Evolutionary conservation across 2,113 vertebrate species (phyloP), one percentile per base, ranked within the genome.

Genomic region (Leucopsar rothschildi): DNA sequence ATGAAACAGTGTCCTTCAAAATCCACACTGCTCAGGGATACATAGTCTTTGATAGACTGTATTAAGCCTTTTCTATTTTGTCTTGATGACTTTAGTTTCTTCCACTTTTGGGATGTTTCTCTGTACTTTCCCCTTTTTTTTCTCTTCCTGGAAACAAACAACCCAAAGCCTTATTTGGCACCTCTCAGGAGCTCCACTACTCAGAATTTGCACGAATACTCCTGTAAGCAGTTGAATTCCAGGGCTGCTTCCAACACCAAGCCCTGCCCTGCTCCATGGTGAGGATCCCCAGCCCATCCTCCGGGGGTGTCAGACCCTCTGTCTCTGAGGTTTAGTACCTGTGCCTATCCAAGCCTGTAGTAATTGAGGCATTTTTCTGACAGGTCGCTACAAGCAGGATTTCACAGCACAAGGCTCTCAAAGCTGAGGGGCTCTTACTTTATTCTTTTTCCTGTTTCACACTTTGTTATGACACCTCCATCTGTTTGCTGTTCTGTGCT

Each of bases 401-500:
- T 92, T 93, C 52, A 52, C 64, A 92, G 71, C 52, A 5, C 7
- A 10, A 63, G 37, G 20, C 65, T 86, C 88, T 86, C 71, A 59
- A 59, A 86, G 80, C 47, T 75, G 60, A 70, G 69, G 69, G 44
- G 55, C 68, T 90, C 88, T 88, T 19, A 17, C 71, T 92, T 80
- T n/a, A 25, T 83, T 82, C 15, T 71, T 94, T 64, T 40, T 84
- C 28, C 19, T 57, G 56, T 72, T 93, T 88, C 92, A 90, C 68
- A 37, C 91, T 91, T 95, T 25, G 15, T 90, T 94, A 16, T 95
- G 86, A 73, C 90, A 81, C 68, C 52, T 96, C 90, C 79, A 77
- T 93, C 88, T 94, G 85, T 86, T 78, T 86, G 93, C 70, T 96
- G 84, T 71, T 91, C 53, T 80, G 66, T 85, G 70, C 73, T 82